Evolutionary conservation across 2,797 vertebrate species (phyloP).

Genomic region (Ataeniobius toweri): DNA sequence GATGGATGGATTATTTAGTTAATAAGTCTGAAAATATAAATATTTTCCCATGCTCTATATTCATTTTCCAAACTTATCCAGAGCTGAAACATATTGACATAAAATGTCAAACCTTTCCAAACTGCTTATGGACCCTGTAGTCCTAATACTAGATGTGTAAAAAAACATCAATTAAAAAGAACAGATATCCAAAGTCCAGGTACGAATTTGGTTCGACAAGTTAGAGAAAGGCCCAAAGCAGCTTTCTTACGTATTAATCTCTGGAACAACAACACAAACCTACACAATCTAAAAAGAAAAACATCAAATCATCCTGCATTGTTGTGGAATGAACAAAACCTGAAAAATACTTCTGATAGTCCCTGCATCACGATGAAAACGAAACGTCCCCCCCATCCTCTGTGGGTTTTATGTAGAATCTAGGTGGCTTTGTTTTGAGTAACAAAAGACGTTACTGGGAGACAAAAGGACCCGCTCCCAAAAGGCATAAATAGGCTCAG

Average conservation of each 20-base stretch:
- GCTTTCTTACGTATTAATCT: slow-evolving; percentile 44
- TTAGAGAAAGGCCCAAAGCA: slow-evolving; percentile 22
- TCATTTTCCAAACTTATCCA: background rate
- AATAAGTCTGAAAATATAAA: too few relatives aligned
- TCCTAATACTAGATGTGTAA: background rate
- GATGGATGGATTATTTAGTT: too few relatives aligned
- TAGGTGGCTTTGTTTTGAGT: slow-evolving; percentile 46
- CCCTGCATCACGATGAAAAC: slow-evolving; percentile 68
- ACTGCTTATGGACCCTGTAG: background rate
- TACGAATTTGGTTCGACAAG: slow-evolving; percentile 11
- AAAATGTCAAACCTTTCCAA: background rate
- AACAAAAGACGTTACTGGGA: slow-evolving; percentile 32
- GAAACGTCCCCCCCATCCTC: slow-evolving; percentile 40
- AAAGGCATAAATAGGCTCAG: slow-evolving; percentile 45
- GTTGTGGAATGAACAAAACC: slow-evolving; percentile 71
- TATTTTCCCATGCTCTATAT: too few relatives aligned
- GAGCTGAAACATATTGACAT: background rate
- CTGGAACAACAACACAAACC: slow-evolving; percentile 73
- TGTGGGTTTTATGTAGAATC: slow-evolving; percentile 44
- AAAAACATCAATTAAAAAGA: background rate
- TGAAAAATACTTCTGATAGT: slow-evolving; percentile 74
- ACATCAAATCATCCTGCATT: slow-evolving; percentile 66
- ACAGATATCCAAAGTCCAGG: background rate
- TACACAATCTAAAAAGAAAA: slow-evolving; percentile 69
- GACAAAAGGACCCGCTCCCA: slow-evolving; percentile 35